These are phyloP conservation scores for Silurus asotus DNA, from an alignment of 2,113 vertebrate genomes.

Conservation along the genomic window DNA sequence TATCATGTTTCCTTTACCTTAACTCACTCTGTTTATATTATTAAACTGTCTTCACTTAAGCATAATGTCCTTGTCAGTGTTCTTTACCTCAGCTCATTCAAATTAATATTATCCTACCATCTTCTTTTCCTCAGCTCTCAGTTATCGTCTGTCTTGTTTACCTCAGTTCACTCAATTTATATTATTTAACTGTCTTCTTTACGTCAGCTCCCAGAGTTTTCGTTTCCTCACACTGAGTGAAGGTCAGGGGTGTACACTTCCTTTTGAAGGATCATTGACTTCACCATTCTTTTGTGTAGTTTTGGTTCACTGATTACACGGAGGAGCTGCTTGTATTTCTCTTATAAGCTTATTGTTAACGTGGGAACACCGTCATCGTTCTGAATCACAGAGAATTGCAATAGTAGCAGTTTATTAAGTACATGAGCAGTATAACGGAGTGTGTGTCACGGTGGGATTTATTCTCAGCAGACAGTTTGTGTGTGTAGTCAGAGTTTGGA, in stretches of 20 bases:
- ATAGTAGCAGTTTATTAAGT: neutral
- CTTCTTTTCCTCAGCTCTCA: neutral
- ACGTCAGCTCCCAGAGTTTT: neutral
- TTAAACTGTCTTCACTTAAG: neutral
- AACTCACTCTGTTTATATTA: neutral
- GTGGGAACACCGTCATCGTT: neutral
- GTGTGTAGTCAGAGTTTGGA: slow-evolving; percentile 6
- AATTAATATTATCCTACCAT: no score
- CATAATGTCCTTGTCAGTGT: neutral
- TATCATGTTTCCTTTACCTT: neutral
- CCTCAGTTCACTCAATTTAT: neutral
- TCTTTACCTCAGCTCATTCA: neutral
- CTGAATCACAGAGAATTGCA: neutral
- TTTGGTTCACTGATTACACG: neutral
- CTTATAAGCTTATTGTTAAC: neutral
- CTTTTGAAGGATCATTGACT: slow-evolving; percentile 12
- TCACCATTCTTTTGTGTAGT: neutral
- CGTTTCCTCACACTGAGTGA: slow-evolving; percentile 32
- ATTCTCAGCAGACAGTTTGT: neutral
- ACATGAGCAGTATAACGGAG: neutral
- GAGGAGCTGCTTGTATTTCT: neutral
- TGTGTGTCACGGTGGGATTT: neutral
- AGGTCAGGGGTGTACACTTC: slow-evolving; percentile 34
- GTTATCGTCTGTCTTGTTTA: neutral
- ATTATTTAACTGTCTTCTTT: neutral